phyloP scores from a whole-genome alignment of 2,113 vertebrate genomes.

The Zosterops borbonicus region DNA sequence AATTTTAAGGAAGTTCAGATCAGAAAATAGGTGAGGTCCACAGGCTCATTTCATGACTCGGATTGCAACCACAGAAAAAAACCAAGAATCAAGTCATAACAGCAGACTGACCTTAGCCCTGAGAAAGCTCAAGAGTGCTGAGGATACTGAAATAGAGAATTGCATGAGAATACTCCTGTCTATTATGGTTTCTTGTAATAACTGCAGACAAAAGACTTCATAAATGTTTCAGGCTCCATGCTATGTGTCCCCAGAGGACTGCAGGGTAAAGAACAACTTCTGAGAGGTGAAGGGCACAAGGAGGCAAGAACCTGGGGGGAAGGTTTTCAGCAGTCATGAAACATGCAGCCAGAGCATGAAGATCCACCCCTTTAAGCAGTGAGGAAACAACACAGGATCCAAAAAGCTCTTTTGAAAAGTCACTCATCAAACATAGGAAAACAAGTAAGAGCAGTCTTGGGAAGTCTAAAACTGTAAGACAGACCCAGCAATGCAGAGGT shows the following conservation, averaged over 20 bases:
- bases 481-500: not conserved
- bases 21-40: not conserved
- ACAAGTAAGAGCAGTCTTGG: not conserved
- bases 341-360: not conserved
- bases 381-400: not conserved
- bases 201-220: not conserved
- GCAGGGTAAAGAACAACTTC: not conserved
- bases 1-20: not conserved
- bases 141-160: not conserved
- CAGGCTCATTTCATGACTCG: not conserved
- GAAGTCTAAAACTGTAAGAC: not conserved
- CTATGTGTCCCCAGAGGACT: not conserved
- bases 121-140: not conserved
- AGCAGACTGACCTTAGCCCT: not conserved
- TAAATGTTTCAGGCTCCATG: not conserved
- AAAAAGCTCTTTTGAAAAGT: not conserved
- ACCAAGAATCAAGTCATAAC: not conserved
- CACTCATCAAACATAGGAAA: not conserved
- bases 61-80: not conserved
- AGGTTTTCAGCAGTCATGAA: not conserved
- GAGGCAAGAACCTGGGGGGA: not conserved
- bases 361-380: not conserved
- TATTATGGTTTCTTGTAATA: not conserved
- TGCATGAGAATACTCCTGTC: not conserved
- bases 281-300: not conserved